Evolutionary conservation across 1,140 invertebrate species (phyloP).

Genomic region (Lerema accius): DNA sequence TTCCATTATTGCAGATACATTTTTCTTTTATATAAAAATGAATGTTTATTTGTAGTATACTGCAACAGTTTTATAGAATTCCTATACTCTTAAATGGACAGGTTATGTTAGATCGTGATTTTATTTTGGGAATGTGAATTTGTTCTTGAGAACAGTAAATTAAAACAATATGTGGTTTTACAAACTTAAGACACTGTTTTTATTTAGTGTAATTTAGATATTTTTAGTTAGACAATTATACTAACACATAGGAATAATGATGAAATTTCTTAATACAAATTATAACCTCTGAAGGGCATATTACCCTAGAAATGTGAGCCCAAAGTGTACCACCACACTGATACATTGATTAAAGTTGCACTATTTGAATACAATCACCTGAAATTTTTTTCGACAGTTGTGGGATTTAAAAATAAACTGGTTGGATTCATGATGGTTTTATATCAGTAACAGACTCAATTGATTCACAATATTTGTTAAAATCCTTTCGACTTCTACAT

Average conservation of each 20-base stretch:
- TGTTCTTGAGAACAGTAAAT: constrained; percentile 39
- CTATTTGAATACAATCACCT: not conserved
- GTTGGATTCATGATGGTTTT: constrained; percentile 30
- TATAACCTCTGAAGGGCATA: no score
- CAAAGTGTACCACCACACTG: no score
- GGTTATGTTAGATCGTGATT: constrained; percentile 16
- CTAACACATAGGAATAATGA: not conserved
- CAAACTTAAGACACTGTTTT: constrained; percentile 20
- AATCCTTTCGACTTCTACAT: constrained; percentile 74
- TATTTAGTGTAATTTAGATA: constrained; percentile 22
- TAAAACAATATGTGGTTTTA: constrained; percentile 39
- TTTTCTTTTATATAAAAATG: constrained; percentile 44
- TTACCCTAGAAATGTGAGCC: no score
- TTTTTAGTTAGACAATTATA: not conserved
- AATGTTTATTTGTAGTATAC: constrained; percentile 46
- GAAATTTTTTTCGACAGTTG: not conserved
- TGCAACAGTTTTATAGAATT: constrained; percentile 24
- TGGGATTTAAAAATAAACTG: not conserved
- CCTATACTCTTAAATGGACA: constrained; percentile 6
- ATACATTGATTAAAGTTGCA: not conserved
- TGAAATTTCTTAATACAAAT: no score
- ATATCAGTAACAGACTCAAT: constrained; percentile 45
- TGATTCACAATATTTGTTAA: constrained; percentile 69
- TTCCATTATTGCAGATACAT: constrained; percentile 47
- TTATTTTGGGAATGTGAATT: constrained; percentile 31